Percentiles rank a stretch among this genome's conserved stretches.
Evolutionary conservation across 2,797 vertebrate species (phyloP).

Genomic region (Stomatorhinus walkeri): DNA sequence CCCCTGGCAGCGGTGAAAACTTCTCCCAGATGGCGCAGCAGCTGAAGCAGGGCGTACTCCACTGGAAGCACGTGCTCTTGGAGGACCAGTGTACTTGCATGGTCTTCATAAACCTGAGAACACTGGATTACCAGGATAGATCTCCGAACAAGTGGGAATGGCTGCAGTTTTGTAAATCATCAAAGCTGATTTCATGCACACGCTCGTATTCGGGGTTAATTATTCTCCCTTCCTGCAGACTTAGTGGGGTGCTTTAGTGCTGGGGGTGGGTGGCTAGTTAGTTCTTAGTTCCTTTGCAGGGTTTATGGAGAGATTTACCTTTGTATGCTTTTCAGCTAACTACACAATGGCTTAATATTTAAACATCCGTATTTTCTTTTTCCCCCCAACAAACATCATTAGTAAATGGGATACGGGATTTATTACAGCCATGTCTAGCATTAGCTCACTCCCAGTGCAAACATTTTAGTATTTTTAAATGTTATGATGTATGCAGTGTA

Average conservation of each 20-base stretch:
- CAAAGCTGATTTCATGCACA: constrained; percentile 6
- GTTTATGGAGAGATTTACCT: constrained; percentile 15
- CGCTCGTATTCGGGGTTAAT: constrained; percentile 23
- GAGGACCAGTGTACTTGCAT: constrained; percentile 40
- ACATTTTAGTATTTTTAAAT: constrained; percentile 10
- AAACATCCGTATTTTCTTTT: background rate
- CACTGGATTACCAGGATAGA: constrained; percentile 30
- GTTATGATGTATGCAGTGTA: background rate
- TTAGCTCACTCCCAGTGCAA: background rate
- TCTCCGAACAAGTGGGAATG: background rate
- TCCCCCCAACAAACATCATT: background rate
- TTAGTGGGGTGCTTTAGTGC: background rate
- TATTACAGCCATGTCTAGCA: background rate
- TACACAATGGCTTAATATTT: constrained; percentile 19
- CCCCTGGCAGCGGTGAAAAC: background rate
- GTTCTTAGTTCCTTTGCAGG: background rate
- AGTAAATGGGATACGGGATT: background rate
- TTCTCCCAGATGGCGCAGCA: constrained; percentile 41
- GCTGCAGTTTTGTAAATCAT: background rate
- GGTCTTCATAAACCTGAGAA: constrained; percentile 38
- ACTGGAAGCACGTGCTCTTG: constrained; percentile 33
- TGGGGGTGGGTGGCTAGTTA: background rate
- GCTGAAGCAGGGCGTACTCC: constrained; percentile 35
- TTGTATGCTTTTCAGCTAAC: constrained; percentile 8
- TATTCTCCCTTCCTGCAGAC: constrained; percentile 19